phyloP scores from a whole-genome alignment of 2,888 invertebrate genomes.

The Dioctria rufipes region DNA sequence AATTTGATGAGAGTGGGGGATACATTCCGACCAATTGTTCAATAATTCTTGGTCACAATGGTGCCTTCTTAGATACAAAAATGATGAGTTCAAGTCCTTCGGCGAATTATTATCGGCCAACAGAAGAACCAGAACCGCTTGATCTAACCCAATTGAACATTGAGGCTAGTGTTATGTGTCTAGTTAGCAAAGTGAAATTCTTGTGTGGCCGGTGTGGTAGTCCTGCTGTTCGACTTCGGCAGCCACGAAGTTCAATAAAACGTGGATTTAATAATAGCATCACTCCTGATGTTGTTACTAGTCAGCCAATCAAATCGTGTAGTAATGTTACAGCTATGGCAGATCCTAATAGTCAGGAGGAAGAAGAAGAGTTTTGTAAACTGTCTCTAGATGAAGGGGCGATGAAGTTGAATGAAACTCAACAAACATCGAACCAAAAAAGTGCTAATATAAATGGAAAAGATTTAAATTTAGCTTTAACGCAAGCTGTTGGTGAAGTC shows the following conservation, averaged over 20 bases:
- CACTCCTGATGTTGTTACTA: constrained; percentile 68
- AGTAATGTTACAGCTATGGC: neutral
- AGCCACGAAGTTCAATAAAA: constrained; percentile 69
- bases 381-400: constrained; percentile 19
- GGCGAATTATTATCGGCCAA: constrained; percentile 84
- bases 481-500: constrained; percentile 74
- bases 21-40: constrained; percentile 61
- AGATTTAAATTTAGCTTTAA: constrained; percentile 66
- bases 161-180: constrained; percentile 89
- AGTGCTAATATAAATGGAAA: constrained; percentile 58
- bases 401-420: constrained; percentile 36
- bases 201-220: constrained; percentile 83
- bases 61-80: constrained; percentile 73
- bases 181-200: constrained; percentile 86
- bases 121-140: constrained; percentile 88
- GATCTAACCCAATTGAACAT: constrained; percentile 89
- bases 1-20: constrained; percentile 61
- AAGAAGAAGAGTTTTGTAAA: constrained; percentile 19
- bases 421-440: neutral
- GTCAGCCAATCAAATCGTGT: constrained; percentile 60
- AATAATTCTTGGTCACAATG: constrained; percentile 62
- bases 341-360: constrained; percentile 37
- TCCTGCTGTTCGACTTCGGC: constrained; percentile 79
- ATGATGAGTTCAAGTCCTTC: constrained; percentile 73
- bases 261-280: constrained; percentile 65